Base-by-base conservation (phyloP, 2,113 vertebrate species). In the Mastomys natalensis region DNA sequence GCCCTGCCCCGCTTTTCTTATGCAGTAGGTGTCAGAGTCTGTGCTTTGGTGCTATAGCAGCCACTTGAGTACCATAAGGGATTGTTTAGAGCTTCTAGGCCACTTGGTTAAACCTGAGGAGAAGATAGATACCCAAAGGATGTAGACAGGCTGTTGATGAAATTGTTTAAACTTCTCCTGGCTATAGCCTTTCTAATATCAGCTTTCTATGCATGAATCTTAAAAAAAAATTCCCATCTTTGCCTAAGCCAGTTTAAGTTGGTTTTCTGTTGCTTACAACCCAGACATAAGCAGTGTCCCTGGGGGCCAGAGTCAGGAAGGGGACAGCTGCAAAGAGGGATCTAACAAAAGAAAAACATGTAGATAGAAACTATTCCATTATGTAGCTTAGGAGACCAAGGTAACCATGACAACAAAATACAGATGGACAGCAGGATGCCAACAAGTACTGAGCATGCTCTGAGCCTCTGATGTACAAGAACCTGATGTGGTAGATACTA, bases 321-420 rank as follows among this genome's bases (percentile, higher is more conserved):
- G 40, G 16, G 40, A 86, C 60, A 66, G 40, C 43, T 86, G 43
- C 82, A 86, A 43, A 86, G 82, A 86, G 60, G 29, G 29, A 45
- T 34, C 60, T 86, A 45, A 66, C 60, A 86, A 45, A 86, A 66
- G 60, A 86, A 86, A 86, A 86, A 12, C 82, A 86, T 11, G 60
- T 45, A 86, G 40, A 48, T 60, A 21, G 60, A 26, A 31, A 48
- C 60, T 60, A 34, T 64, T 40, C 82, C 26, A 86, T 43, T 86
- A 48, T 31, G 17, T 11, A 66, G 82, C 60, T 34, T 86, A 66
- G 17, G 43, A 66, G 40, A 66, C 29, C 43, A 66, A 48, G 40
- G 60, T 86, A 86, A 86, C 82, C 82, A 86, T 66, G 60, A 66
- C 60, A 48, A 86, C 82, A 66, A 86, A 86, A 66, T 66, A 66